Conservation (phyloP, 2,888 invertebrate genomes). For the Neria commutata region DNA sequence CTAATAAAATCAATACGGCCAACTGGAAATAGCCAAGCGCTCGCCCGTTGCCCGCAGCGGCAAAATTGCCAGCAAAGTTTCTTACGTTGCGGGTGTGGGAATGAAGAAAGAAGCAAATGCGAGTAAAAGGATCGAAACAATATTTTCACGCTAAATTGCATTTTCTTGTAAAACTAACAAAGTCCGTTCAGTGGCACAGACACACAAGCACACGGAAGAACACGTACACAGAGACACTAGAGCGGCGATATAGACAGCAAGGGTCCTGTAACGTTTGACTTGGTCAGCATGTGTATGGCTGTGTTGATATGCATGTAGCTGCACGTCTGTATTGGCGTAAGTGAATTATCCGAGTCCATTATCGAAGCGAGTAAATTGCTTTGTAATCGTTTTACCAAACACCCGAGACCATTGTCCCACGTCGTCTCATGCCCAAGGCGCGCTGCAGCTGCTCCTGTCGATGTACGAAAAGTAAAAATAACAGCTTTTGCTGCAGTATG, state of each 20-base stretch:
- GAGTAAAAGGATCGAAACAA: slow-evolving; percentile 22
- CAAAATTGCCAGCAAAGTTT: not conserved
- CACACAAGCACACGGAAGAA: slow-evolving; percentile 14
- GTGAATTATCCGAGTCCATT: slow-evolving; percentile 35
- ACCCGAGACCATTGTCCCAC: slow-evolving; percentile 30
- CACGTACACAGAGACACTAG: not conserved
- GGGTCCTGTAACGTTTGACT: slow-evolving; percentile 15
- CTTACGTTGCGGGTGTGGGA: not conserved
- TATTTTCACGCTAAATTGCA: slow-evolving; percentile 35
- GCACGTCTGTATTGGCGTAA: slow-evolving; percentile 19
- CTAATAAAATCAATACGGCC: slow-evolving; percentile 22
- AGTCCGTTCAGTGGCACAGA: slow-evolving; percentile 1
- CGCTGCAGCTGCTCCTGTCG: too few species aligned
- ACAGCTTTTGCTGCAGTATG: too few species aligned
- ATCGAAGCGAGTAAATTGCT: slow-evolving; percentile 39
- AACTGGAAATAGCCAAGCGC: too few species aligned
- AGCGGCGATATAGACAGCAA: not conserved
- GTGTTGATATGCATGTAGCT: not conserved
- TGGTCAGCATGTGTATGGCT: slow-evolving; percentile 8
- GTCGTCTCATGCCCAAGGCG: not conserved
- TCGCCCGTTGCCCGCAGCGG: not conserved
- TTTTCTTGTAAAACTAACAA: slow-evolving; percentile 34
- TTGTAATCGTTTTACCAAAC: slow-evolving; percentile 45
- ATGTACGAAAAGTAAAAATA: too few species aligned
- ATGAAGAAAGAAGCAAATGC: slow-evolving; percentile 2